A percentile compares a stretch with the other conserved stretches of the same genome.
phyloP scores from a whole-genome alignment of 2,113 vertebrate genomes.

The Anolis sagrei region DNA sequence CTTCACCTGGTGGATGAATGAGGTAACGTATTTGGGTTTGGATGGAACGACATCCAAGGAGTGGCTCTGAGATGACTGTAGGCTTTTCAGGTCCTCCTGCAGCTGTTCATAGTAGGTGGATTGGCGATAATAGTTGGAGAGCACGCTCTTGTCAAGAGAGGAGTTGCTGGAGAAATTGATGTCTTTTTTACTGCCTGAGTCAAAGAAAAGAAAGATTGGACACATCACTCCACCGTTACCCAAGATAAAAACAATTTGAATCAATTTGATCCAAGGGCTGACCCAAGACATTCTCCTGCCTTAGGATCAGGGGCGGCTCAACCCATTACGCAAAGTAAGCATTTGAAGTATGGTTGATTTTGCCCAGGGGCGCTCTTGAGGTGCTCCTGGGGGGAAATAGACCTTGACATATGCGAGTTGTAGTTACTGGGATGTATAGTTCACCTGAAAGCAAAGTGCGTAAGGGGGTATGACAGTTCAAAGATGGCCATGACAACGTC shows the following conservation, averaged over 20 bases:
- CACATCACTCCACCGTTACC: no score
- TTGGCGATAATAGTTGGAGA: constrained; percentile 67
- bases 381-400: no score
- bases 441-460: no score
- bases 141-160: constrained; percentile 40
- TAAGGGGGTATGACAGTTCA: no score
- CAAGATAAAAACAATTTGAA: not conserved
- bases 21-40: constrained; percentile 65
- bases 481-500: no score
- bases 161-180: not conserved
- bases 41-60: not conserved
- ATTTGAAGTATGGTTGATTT: no score
- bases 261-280: not conserved
- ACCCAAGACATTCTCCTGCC: not conserved
- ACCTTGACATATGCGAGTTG: no score
- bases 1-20: constrained; percentile 79
- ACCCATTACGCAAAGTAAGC: no score
- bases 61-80: constrained; percentile 19
- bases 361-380: no score
- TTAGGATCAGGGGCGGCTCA: no score
- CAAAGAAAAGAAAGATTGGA: not conserved
- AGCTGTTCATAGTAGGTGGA: constrained; percentile 64
- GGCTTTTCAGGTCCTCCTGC: constrained; percentile 65
- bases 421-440: no score
- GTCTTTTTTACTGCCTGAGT: not conserved